A percentile compares a stretch with the other conserved stretches of the same genome.
These are phyloP conservation scores for Trichechus manatus DNA, from an alignment of 2,113 vertebrate genomes.

Conservation along the genomic window DNA sequence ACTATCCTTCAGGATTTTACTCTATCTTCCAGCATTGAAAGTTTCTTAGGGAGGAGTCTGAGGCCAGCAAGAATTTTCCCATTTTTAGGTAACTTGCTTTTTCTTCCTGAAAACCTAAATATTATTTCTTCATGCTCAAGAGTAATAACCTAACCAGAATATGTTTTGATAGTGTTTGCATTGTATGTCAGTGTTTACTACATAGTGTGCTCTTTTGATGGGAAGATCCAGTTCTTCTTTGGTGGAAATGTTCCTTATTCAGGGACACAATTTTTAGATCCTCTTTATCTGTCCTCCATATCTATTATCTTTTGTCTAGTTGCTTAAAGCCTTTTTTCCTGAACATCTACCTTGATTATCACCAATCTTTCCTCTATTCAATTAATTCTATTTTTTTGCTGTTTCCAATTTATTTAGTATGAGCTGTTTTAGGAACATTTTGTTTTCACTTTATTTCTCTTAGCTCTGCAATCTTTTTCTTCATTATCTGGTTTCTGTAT, in stretches of 20 bases:
- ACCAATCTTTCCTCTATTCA: neutral
- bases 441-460: conserved; percentile 38
- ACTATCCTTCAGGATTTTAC: neutral
- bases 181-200: neutral
- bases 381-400: conserved; percentile 16
- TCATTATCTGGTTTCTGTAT: conserved; percentile 14
- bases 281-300: neutral
- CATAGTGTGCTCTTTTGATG: neutral
- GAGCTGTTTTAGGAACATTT: neutral
- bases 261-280: neutral
- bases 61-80: neutral
- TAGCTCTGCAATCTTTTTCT: neutral
- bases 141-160: neutral
- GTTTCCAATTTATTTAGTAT: neutral
- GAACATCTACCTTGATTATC: neutral
- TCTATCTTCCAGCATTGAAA: neutral
- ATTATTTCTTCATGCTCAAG: neutral
- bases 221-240: conserved; percentile 18
- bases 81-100: neutral
- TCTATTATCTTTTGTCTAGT: neutral
- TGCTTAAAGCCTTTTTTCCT: neutral
- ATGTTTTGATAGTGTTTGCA: neutral
- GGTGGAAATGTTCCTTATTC: neutral
- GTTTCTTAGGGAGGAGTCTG: neutral
- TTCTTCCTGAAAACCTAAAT: neutral